Conservation (phyloP, 2,888 invertebrate species). For the Caenorhabditis imperialis region DNA sequence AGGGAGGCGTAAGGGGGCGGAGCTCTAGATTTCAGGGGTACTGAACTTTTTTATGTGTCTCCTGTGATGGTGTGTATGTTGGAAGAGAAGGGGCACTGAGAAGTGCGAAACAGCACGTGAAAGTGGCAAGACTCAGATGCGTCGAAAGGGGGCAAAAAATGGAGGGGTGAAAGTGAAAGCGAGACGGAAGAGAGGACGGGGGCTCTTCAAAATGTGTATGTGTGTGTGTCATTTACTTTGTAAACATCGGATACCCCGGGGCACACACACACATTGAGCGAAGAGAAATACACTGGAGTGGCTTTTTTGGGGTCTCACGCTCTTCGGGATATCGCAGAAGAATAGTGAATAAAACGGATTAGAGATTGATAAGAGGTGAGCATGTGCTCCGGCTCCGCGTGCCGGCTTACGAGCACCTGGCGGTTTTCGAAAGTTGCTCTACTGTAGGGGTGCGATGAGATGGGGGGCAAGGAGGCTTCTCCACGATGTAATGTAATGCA, state of each 20-base stretch:
- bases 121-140: slow-evolving; percentile 42
- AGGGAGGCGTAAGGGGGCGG: no score
- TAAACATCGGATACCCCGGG: slow-evolving; percentile 53
- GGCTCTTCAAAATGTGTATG: slow-evolving; percentile 54
- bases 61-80: no score
- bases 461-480: background rate
- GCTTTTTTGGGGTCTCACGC: no score
- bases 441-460: background rate
- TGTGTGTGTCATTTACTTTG: slow-evolving; percentile 58
- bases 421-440: background rate
- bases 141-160: slow-evolving; percentile 30
- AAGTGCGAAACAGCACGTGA: slow-evolving; percentile 33
- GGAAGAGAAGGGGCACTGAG: no score
- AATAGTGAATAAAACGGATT: slow-evolving; percentile 23
- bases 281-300: slow-evolving; percentile 34
- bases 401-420: no score
- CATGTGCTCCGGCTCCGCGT: slow-evolving; percentile 14
- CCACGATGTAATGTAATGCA: slow-evolving; percentile 21
- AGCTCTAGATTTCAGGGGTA: no score
- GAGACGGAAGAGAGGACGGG: slow-evolving; percentile 23
- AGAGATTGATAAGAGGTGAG: slow-evolving; percentile 47
- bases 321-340: no score
- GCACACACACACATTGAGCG: slow-evolving; percentile 12
- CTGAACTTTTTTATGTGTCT: slow-evolving; percentile 51
- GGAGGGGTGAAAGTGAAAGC: slow-evolving; percentile 37